Evolutionary conservation across 2,888 invertebrate species (phyloP).

Genomic region (Orthonevra nobilis): DNA sequence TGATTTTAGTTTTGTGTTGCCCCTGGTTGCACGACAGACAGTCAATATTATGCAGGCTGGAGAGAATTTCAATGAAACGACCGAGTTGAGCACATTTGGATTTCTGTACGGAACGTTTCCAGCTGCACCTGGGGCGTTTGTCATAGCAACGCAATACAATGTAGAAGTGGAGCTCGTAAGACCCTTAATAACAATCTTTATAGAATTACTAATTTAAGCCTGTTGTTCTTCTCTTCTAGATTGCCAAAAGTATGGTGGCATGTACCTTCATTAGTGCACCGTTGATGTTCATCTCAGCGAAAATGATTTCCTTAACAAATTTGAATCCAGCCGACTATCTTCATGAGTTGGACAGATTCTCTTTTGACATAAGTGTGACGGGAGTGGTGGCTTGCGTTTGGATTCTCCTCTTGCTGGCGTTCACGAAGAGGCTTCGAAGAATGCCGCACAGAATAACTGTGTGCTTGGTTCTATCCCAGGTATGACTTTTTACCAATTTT

Average conservation of each 20-base stretch:
- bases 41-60: slow-evolving; percentile 88
- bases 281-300: slow-evolving; percentile 96
- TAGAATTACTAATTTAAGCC: neutral
- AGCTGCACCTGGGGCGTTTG: slow-evolving; percentile 97
- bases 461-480: slow-evolving; percentile 90
- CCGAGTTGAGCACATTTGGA: slow-evolving; percentile 93
- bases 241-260: slow-evolving; percentile 96
- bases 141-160: slow-evolving; percentile 93
- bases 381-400: slow-evolving; percentile 89
- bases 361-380: slow-evolving; percentile 91
- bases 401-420: slow-evolving; percentile 87
- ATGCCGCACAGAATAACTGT: slow-evolving; percentile 92
- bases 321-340: slow-evolving; percentile 86
- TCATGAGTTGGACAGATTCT: slow-evolving; percentile 88
- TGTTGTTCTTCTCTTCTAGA: slow-evolving; percentile 83
- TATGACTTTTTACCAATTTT: slow-evolving; percentile 77
- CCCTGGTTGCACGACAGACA: slow-evolving; percentile 92
- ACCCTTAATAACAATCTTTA: slow-evolving; percentile 24
- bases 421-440: slow-evolving; percentile 88
- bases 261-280: slow-evolving; percentile 97
- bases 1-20: slow-evolving; percentile 86
- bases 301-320: slow-evolving; percentile 91
- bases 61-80: slow-evolving; percentile 86
- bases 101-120: slow-evolving; percentile 98
- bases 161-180: slow-evolving; percentile 92